These are phyloP conservation scores for Propithecus deckenii DNA, from an alignment of 2,797 vertebrate genomes.

Conservation along the genomic window DNA sequence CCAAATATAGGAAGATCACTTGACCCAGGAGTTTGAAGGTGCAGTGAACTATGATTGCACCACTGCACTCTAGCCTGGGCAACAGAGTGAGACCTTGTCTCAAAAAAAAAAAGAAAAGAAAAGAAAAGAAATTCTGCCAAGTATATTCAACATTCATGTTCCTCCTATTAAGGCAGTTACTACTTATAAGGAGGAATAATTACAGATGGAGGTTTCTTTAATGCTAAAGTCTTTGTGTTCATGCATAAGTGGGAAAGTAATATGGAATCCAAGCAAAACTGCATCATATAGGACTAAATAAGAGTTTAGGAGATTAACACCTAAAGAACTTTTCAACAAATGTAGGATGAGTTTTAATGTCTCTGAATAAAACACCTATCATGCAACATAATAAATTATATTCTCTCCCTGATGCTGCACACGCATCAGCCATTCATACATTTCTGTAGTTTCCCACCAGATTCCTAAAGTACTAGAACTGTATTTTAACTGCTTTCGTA, in stretches of 20 bases:
- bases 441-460: background rate
- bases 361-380: background rate
- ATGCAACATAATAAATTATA: background rate
- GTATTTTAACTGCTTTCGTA: slow-evolving; percentile 12
- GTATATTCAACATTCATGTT: background rate
- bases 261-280: background rate
- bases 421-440: background rate
- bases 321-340: background rate
- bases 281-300: background rate
- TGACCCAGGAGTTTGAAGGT: too few species aligned
- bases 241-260: background rate
- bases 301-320: background rate
- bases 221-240: background rate
- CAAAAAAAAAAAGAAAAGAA: background rate
- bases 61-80: too few species aligned
- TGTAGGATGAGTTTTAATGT: background rate
- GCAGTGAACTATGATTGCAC: too few species aligned
- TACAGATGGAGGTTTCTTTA: background rate
- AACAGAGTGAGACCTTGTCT: too few species aligned
- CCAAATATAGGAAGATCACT: too few species aligned
- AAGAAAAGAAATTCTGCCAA: background rate
- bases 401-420: background rate
- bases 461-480: background rate
- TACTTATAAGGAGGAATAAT: background rate
- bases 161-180: background rate